phyloP scores from a whole-genome alignment of 2,113 vertebrate species.

The Heterocephalus glaber region DNA sequence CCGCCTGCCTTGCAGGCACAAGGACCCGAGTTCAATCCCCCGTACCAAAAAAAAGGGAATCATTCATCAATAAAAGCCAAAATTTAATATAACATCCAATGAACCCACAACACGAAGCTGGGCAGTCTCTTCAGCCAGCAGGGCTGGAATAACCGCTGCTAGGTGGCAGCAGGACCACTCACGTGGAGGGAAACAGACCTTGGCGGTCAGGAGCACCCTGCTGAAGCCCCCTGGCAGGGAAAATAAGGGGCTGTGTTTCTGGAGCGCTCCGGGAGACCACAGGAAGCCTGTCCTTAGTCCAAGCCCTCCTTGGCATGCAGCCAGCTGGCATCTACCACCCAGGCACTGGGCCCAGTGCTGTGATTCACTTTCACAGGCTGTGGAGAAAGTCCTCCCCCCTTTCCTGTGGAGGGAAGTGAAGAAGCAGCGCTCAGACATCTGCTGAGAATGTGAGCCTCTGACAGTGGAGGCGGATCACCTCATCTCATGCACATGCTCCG shows the following conservation, averaged over 20 bases:
- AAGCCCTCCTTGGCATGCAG: accelerated
- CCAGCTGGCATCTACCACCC: too few species aligned
- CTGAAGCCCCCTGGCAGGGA: not conserved
- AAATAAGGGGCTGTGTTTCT: not conserved
- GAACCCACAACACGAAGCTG: accelerated
- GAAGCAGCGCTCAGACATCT: not conserved
- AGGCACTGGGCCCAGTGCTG: not conserved
- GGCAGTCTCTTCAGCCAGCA: accelerated
- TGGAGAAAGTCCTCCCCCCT: accelerated
- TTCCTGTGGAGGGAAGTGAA: not conserved
- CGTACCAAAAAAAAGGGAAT: too few species aligned
- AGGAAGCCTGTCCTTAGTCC: not conserved
- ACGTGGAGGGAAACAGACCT: not conserved
- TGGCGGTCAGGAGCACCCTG: accelerated
- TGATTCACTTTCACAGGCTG: not conserved
- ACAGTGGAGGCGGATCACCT: not conserved
- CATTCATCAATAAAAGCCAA: not conserved
- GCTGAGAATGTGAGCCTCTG: too few species aligned
- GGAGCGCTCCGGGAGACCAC: not conserved
- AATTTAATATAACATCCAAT: not conserved
- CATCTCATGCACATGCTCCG: accelerated
- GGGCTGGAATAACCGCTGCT: not conserved
- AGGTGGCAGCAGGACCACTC: not conserved
- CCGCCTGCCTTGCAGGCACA: too few species aligned
- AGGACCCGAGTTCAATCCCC: too few species aligned